phyloP scores from a whole-genome alignment of 2,113 vertebrate species.

The Neoarius graeffei region DNA sequence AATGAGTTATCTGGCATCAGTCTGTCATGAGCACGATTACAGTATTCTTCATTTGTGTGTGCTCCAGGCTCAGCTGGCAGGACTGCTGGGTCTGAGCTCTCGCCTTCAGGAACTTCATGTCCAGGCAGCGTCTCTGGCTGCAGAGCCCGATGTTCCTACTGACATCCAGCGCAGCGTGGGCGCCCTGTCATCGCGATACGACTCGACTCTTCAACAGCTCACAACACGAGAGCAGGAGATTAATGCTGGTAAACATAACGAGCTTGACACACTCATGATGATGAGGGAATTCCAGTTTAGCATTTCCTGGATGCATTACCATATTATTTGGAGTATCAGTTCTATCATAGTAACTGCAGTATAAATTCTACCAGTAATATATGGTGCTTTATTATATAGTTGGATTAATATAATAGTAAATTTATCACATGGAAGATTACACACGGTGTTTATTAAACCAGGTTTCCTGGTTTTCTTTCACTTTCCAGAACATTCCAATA shows the following conservation, averaged over 20 bases:
- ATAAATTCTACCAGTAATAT: not conserved
- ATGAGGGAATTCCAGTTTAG: not conserved
- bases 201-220: not conserved
- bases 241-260: slow-evolving; percentile 22
- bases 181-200: not conserved
- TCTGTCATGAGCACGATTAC: slow-evolving; percentile 13
- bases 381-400: not conserved
- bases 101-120: slow-evolving; percentile 35
- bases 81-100: not conserved
- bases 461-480: no score
- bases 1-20: not conserved
- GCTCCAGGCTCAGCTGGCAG: slow-evolving; percentile 36
- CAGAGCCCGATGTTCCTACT: slow-evolving; percentile 6
- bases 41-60: not conserved
- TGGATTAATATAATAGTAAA: not conserved
- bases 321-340: not conserved
- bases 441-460: no score
- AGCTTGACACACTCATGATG: not conserved
- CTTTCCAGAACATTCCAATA: no score
- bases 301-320: not conserved
- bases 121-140: not conserved
- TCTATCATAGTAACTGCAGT: not conserved
- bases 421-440: no score
- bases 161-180: slow-evolving; percentile 28
- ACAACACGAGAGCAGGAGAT: slow-evolving; percentile 29